These are phyloP conservation scores for Anastatus disparis DNA, from an alignment of 1,140 invertebrate species.

Conservation along the genomic window DNA sequence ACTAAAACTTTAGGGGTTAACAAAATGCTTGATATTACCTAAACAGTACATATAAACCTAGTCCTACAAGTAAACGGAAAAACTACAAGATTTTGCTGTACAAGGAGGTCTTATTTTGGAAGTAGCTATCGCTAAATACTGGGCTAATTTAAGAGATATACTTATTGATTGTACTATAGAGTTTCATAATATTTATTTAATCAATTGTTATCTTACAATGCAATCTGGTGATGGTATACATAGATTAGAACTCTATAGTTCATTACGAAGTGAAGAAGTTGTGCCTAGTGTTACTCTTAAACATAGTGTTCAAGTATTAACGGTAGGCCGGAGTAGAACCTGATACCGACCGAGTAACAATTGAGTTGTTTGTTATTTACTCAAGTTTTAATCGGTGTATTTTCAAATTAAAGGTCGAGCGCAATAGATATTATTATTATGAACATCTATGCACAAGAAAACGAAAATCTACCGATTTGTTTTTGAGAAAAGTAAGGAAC, in stretches of 20 bases:
- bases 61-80: constrained; percentile 77
- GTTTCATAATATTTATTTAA: constrained; percentile 85
- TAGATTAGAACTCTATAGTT: constrained; percentile 75
- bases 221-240: constrained; percentile 83
- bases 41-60: no score
- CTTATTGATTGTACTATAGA: constrained; percentile 79
- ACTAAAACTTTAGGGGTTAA: constrained; percentile 85
- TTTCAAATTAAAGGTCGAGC: no score
- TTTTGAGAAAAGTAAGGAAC: no score
- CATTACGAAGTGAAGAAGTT: constrained; percentile 83
- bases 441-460: no score
- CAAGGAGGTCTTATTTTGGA: constrained; percentile 83
- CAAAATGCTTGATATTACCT: constrained; percentile 80
- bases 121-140: constrained; percentile 92
- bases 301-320: no score
- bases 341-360: no score
- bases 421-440: no score
- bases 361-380: no score
- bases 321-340: no score
- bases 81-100: constrained; percentile 75
- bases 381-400: no score
- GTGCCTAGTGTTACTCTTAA: constrained; percentile 81
- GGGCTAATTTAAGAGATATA: constrained; percentile 88
- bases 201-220: constrained; percentile 74
- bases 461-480: no score